A percentile compares a stretch with the other conserved stretches of the same genome.
Conservation (phyloP, 2,113 vertebrate genomes). For the Passer montanus region DNA sequence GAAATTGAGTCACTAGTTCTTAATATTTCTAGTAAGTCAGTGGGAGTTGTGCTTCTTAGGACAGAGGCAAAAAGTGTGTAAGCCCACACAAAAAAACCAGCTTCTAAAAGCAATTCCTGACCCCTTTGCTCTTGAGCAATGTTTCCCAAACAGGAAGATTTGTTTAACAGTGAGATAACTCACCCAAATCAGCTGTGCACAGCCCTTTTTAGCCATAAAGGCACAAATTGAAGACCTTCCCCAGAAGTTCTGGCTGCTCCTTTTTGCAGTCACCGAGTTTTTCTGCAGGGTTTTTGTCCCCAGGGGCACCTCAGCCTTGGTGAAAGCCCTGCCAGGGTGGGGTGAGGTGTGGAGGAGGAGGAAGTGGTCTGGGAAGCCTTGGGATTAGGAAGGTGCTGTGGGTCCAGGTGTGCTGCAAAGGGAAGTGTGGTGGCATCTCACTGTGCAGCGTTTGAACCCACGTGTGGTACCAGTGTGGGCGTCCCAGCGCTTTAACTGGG, state of each 20-base stretch:
- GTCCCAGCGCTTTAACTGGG: background rate
- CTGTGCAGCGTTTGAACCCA: background rate
- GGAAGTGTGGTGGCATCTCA: background rate
- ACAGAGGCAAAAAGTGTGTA: constrained; percentile 4
- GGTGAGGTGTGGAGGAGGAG: background rate
- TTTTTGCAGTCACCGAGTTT: background rate
- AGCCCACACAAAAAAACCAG: background rate
- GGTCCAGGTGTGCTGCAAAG: background rate
- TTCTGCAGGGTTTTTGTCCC: background rate
- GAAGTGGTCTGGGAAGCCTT: background rate
- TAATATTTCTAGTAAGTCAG: constrained; percentile 64
- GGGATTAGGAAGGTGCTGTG: background rate
- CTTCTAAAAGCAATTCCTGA: background rate
- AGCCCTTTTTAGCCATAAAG: background rate
- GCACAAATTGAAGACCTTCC: background rate
- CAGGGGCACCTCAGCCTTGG: background rate
- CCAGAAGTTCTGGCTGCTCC: background rate
- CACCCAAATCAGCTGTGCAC: background rate
- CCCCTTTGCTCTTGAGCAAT: constrained; percentile 12
- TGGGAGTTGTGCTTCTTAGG: constrained; percentile 43
- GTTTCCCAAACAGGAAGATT: constrained; percentile 27
- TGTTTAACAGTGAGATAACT: constrained; percentile 11
- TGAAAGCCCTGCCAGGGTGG: background rate
- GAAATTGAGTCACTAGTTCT: constrained; percentile 61
- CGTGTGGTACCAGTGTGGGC: rapidly evolving